Conservation (phyloP, 2,888 invertebrate genomes). For the Eulithis prunata region DNA sequence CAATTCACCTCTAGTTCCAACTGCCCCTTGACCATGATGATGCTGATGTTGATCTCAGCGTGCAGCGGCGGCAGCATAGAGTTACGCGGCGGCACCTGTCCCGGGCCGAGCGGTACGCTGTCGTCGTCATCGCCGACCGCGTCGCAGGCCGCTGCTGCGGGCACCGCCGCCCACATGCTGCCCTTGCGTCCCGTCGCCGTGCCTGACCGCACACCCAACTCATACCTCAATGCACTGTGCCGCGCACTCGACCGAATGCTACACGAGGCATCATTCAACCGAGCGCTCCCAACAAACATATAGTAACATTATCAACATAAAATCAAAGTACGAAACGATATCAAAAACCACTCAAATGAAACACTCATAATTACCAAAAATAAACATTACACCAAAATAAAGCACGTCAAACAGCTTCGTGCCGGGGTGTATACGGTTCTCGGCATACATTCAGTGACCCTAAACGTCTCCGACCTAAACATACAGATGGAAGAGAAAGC, state of each 20-base stretch:
- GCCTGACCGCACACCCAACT: constrained; percentile 57
- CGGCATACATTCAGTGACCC: constrained; percentile 64
- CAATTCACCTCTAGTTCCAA: constrained; percentile 91
- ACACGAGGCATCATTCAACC: constrained; percentile 5
- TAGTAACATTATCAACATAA: constrained; percentile 51
- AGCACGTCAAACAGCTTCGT: constrained; percentile 84
- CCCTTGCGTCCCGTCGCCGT: constrained; percentile 83
- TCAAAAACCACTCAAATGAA: constrained; percentile 76
- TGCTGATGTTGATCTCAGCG: constrained; percentile 94
- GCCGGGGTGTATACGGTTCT: constrained; percentile 74
- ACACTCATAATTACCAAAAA: constrained; percentile 74
- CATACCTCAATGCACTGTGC: not conserved
- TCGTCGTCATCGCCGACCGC: constrained; percentile 72
- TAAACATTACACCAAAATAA: constrained; percentile 78
- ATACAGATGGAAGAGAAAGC: constrained; percentile 83
- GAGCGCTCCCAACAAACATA: constrained; percentile 22
- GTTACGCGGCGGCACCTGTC: constrained; percentile 91
- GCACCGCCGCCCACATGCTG: constrained; percentile 83
- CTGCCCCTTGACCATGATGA: constrained; percentile 95
- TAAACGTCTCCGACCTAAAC: constrained; percentile 75
- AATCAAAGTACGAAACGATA: constrained; percentile 63
- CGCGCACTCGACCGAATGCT: constrained; percentile 16
- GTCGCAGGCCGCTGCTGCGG: constrained; percentile 71
- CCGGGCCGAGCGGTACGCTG: constrained; percentile 88
- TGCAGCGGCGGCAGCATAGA: constrained; percentile 88